Percentiles rank a stretch among this genome's conserved stretches.
Evolutionary conservation across 2,113 vertebrate genomes (phyloP).

Genomic region (Stomatorhinus ivindoensis): DNA sequence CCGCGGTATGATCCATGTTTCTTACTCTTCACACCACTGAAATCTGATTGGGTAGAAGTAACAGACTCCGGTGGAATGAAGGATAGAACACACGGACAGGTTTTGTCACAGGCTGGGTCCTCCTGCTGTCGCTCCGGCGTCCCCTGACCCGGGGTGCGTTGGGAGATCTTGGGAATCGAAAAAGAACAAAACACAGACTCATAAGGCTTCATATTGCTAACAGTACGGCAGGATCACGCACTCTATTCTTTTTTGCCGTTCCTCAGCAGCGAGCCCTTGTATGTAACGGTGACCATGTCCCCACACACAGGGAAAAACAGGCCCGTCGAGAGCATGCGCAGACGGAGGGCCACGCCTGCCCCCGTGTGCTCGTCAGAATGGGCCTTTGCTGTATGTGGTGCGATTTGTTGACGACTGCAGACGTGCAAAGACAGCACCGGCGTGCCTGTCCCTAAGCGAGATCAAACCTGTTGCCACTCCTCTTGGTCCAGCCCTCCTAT

Average conservation of each 20-base stretch:
- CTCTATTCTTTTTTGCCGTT: background rate
- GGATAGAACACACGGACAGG: slow-evolving; percentile 81
- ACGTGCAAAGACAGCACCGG: slow-evolving; percentile 36
- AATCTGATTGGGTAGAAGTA: slow-evolving; percentile 83
- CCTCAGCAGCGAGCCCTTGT: background rate
- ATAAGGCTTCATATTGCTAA: background rate
- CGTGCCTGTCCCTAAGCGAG: slow-evolving; percentile 50
- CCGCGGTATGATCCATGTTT: slow-evolving; percentile 71
- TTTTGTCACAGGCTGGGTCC: slow-evolving; percentile 25
- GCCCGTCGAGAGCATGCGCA: background rate
- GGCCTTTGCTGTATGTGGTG: background rate
- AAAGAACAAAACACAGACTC: background rate
- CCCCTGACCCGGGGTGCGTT: background rate
- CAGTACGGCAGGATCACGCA: background rate
- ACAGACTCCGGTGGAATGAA: slow-evolving; percentile 99
- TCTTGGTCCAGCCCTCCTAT: slow-evolving; percentile 23
- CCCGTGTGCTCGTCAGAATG: slow-evolving; percentile 11
- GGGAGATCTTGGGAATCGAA: background rate
- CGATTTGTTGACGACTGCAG: background rate
- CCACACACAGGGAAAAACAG: background rate
- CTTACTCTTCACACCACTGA: slow-evolving; percentile 97
- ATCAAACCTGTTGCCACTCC: slow-evolving; percentile 41
- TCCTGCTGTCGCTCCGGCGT: background rate
- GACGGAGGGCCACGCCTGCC: background rate
- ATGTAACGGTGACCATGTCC: background rate